A percentile compares a stretch with the other conserved stretches of the same genome.
Conservation (phyloP, 2,888 invertebrate genomes). For the Nasonia oneida region DNA sequence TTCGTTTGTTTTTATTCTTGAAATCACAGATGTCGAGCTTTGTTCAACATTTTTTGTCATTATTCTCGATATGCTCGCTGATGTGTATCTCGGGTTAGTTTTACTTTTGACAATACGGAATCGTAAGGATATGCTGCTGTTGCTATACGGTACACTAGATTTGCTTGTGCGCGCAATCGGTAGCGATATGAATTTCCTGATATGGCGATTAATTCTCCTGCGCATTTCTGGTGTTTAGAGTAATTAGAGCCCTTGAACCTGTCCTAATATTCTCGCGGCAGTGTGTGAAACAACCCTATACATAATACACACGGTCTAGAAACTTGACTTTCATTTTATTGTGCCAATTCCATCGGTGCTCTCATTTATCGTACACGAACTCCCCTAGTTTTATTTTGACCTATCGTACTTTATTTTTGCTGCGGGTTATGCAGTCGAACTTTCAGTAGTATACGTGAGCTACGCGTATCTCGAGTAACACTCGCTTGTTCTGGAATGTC, state of each 20-base stretch:
- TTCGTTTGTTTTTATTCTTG: slow-evolving; percentile 9
- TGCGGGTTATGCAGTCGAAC: background rate
- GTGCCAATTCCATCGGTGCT: slow-evolving; percentile 38
- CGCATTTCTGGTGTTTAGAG: slow-evolving; percentile 31
- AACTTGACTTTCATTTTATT: slow-evolving; percentile 16
- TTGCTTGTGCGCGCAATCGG: background rate
- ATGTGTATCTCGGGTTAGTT: background rate
- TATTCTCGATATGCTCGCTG: background rate
- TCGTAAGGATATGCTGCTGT: background rate
- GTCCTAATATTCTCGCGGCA: slow-evolving; percentile 39
- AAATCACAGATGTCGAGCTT: slow-evolving; percentile 61
- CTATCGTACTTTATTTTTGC: background rate
- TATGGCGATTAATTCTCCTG: slow-evolving; percentile 6
- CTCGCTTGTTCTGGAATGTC: background rate
- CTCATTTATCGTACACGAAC: background rate
- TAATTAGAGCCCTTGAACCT: slow-evolving; percentile 38
- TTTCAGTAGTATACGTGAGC: background rate
- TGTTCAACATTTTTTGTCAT: slow-evolving; percentile 28
- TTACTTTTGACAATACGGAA: slow-evolving; percentile 3
- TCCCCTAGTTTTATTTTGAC: background rate
- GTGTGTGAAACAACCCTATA: slow-evolving; percentile 39
- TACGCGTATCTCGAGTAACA: background rate
- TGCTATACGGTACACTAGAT: background rate
- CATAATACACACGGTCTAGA: background rate
- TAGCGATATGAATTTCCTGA: slow-evolving; percentile 8